These are phyloP conservation scores for Polyommatus iphigenia DNA, from an alignment of 2,888 invertebrate species.

Conservation along the genomic window DNA sequence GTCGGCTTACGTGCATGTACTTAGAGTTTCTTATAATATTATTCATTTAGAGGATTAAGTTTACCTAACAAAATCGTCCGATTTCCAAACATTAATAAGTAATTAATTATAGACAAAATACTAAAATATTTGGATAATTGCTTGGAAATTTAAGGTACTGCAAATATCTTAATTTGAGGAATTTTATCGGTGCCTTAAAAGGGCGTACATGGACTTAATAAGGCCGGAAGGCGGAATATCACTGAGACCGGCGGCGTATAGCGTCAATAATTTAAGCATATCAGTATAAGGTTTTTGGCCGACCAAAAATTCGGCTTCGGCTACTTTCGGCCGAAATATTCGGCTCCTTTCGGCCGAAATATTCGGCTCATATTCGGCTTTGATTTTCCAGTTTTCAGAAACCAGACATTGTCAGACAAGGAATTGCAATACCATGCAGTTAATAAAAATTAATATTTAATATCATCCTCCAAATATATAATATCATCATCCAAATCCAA, in stretches of 20 bases:
- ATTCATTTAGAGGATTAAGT: no score
- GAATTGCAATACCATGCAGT: no score
- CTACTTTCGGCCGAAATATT: not conserved
- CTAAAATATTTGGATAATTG: slow-evolving; percentile 21
- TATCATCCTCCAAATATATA: no score
- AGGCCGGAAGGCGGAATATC: slow-evolving; percentile 35
- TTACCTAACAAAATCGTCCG: not conserved
- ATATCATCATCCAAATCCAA: no score
- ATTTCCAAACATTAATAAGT: not conserved
- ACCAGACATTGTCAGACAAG: no score
- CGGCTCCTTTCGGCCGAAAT: not conserved
- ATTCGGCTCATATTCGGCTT: not conserved
- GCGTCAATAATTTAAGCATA: slow-evolving; percentile 32
- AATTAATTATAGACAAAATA: not conserved
- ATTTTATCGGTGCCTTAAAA: slow-evolving; percentile 30
- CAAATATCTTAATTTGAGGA: slow-evolving; percentile 21
- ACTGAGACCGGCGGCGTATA: slow-evolving; percentile 30
- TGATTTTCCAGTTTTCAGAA: no score
- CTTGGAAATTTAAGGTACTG: not conserved
- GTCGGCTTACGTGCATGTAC: no score
- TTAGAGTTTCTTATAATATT: no score
- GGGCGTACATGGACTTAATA: slow-evolving; percentile 36
- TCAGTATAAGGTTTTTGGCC: slow-evolving; percentile 3
- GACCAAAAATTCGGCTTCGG: not conserved
- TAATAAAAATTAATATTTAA: no score